Base-by-base conservation (phyloP, 2,797 vertebrate species). In the Pseudotriccus pelzelni region DNA sequence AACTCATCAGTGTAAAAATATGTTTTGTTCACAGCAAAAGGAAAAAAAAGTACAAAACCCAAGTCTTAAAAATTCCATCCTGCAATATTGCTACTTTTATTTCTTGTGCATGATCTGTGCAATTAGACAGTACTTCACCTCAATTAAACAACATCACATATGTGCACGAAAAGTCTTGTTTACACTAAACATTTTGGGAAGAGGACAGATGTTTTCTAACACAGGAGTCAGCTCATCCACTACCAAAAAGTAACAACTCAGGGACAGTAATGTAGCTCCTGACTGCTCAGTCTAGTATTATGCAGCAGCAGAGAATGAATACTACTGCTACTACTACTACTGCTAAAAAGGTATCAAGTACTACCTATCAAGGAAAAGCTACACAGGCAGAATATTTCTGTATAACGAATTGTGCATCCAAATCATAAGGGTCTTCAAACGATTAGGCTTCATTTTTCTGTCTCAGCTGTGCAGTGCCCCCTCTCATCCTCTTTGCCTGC, bases 1-100 rank as follows among this genome's bases (percentile, higher is more conserved):
- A 97, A 90, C 75, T 94, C 86, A 96, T 94, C 84, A 83, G 66
- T 62, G 84, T 76, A 96, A 94, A 96, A 96, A 94, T 95, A 79
- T 63, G 36, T 94, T 97, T 96, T 95, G 62, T 94, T 97, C 73
- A 83, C 47, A 93, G 59, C 4, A 20, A 23, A 78, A 79, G 46
- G 84, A 86, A 93, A 41, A 90, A 94, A 87, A 89, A 50, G 8
- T 46, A 47, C 14, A 79, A 44, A 62, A n/a, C 27, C 25, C 11
- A 67, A 60, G 12, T 43, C 56, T 83, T 84, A 88, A 96, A 96
- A 93, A 88, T 43, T 87, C 36, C 27, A 80, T 91, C 81, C 46
- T 85, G 43, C 76, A 84, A 49, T 81, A 94, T 87, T 76, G 44
- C 36, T 91, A 76, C 55, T 90, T 90, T 89, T 89, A 70, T 93